phyloP scores from a whole-genome alignment of 2,113 vertebrate species.

The Elaphurus davidianus region DNA sequence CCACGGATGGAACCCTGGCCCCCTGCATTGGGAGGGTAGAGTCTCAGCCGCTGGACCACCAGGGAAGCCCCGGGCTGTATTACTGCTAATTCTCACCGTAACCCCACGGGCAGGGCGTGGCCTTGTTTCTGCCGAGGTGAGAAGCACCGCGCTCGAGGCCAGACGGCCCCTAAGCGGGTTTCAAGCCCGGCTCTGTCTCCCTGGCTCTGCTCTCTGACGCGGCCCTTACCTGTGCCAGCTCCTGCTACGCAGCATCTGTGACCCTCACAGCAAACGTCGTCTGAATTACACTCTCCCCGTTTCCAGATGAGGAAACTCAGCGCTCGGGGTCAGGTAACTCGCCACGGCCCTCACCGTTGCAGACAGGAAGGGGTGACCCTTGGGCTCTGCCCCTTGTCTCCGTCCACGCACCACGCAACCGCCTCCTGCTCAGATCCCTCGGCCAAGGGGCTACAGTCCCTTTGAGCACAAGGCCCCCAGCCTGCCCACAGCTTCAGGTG shows the following conservation, averaged over 20 bases:
- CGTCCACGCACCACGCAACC: no score
- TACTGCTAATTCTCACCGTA: background rate
- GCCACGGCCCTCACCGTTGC: background rate
- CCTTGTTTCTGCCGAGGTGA: background rate
- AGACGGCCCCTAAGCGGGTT: accelerated
- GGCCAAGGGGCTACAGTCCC: background rate
- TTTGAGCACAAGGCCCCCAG: background rate
- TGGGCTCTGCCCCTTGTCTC: background rate
- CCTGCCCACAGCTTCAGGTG: background rate
- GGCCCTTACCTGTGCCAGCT: background rate
- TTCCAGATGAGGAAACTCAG: background rate
- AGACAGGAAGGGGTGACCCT: background rate
- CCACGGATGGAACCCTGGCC: no score
- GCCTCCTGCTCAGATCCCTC: background rate
- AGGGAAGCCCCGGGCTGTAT: background rate
- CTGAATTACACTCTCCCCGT: background rate
- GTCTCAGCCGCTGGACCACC: background rate
- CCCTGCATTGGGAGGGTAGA: background rate
- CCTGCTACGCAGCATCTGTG: accelerated
- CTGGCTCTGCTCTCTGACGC: accelerated
- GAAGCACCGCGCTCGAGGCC: background rate
- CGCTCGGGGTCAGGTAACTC: background rate
- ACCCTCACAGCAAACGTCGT: background rate
- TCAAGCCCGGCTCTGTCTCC: background rate
- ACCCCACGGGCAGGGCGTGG: background rate